phyloP scores from a whole-genome alignment of 2,888 invertebrate genomes.

The Lasioglossum leucozonium region DNA sequence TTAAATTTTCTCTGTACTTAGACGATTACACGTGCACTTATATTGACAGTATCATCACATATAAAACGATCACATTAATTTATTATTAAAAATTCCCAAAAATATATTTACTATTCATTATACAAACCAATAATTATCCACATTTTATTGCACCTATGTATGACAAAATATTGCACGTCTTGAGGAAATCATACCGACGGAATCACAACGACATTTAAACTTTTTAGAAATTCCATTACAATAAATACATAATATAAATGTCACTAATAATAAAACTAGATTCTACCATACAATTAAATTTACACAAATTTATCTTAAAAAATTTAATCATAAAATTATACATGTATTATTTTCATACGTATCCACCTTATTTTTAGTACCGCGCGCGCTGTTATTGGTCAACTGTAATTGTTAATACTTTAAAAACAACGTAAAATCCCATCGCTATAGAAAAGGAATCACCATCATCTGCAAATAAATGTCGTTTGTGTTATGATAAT shows the following conservation, averaged over 20 bases:
- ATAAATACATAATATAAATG: not conserved
- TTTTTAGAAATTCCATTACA: not conserved
- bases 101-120: not conserved
- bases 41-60: not conserved
- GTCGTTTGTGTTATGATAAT: not conserved
- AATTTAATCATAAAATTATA: not conserved
- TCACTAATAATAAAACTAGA: not conserved
- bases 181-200: not conserved
- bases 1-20: not conserved
- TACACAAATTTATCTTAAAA: not conserved
- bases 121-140: not conserved
- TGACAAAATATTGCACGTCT: not conserved
- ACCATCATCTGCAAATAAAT: not conserved
- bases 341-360: not conserved
- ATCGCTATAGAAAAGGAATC: not conserved
- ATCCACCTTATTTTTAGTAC: not conserved
- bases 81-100: not conserved
- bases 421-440: not conserved
- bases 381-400: not conserved
- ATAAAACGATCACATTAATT: not conserved
- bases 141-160: not conserved
- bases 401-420: not conserved
- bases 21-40: not conserved
- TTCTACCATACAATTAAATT: not conserved
- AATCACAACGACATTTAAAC: not conserved